Evolutionary conservation across 1,140 invertebrate species (phyloP), one percentile per base, ranked within the genome.

Genomic region (Hypothenemus hampei): DNA sequence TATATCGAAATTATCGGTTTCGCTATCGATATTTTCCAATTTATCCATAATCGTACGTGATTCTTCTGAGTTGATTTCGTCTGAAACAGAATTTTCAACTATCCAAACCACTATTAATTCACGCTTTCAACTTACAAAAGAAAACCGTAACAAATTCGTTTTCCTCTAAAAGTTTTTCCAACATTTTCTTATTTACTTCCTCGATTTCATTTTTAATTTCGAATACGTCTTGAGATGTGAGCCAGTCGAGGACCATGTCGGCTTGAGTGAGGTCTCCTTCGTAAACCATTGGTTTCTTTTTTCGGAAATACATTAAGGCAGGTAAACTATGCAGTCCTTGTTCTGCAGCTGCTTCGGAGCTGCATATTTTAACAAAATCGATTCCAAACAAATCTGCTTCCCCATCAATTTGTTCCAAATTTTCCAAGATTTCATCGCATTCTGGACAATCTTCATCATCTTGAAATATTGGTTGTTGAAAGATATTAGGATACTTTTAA

Each of bases 151-250:
- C 74, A 70, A 92, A 96, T 74, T 96, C 92, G 66, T 94, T 95
- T 72, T 95, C 92, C 60, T 95, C 91, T 1, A 97, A 73, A 2
- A 95, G 71, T 73, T 96, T 96, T 61, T 95, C 91, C 36, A 97
- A 73, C 92, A 97, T 95, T 74, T 94, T 93, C 33, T 87, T 82
- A 70, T 95, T 96, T 1, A 96, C 91, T 72, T 95, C 91, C 72
- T 95, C 93, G 66, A 97, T 96, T 81, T 96, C 92, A 70, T 94
- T 93, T 76, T 93, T 93, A 24, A 95, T 87, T 75, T 95, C 91
- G 74, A 97, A 94, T 18, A 93, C 89, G 71, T 97, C 92, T 70
- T 94, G 90, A 10, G 90, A 93, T 7, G 92, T 95, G 10, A 96
- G 72, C 92, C 92, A 97, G 53, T 84, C 79, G 0, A 93, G 73